Conservation (phyloP, 2,113 vertebrate genomes). For the Spea bombifrons region DNA sequence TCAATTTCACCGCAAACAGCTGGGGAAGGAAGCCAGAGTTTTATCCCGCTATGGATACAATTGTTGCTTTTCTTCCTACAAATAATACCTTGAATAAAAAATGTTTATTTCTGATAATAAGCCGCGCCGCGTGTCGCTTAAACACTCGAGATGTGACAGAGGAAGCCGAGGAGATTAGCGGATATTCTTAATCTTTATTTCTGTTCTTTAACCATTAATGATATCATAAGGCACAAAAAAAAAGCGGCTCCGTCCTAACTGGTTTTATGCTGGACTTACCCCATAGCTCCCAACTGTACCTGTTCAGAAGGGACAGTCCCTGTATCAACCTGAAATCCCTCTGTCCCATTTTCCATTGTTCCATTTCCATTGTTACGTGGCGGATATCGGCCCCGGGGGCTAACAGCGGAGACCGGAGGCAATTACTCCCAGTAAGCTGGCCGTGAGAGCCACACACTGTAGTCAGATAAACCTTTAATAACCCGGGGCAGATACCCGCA, state of each 20-base stretch:
- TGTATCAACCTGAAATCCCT: too few species aligned
- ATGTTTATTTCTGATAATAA: slow-evolving; percentile 32
- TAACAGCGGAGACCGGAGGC: too few species aligned
- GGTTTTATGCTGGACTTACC: too few species aligned
- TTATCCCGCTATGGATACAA: slow-evolving; percentile 27
- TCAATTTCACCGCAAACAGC: slow-evolving; percentile 30
- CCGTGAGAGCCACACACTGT: background rate
- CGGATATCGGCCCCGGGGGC: too few species aligned
- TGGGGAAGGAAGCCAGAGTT: background rate
- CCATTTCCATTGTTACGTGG: too few species aligned
- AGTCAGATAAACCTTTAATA: background rate
- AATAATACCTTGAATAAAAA: slow-evolving; percentile 37
- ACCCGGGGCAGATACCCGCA: background rate
- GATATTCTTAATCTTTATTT: background rate
- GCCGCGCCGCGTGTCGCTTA: background rate
- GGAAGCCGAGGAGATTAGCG: background rate
- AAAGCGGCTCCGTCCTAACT: too few species aligned
- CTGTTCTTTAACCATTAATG: background rate
- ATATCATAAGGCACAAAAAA: background rate
- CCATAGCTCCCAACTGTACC: too few species aligned
- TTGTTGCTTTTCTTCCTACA: slow-evolving; percentile 24
- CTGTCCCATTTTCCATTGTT: too few species aligned
- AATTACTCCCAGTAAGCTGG: too few species aligned
- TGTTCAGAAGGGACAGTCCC: too few species aligned
- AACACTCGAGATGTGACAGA: background rate